Evolutionary conservation across 1,140 invertebrate species (phyloP).

Genomic region (Euschistus heros): DNA sequence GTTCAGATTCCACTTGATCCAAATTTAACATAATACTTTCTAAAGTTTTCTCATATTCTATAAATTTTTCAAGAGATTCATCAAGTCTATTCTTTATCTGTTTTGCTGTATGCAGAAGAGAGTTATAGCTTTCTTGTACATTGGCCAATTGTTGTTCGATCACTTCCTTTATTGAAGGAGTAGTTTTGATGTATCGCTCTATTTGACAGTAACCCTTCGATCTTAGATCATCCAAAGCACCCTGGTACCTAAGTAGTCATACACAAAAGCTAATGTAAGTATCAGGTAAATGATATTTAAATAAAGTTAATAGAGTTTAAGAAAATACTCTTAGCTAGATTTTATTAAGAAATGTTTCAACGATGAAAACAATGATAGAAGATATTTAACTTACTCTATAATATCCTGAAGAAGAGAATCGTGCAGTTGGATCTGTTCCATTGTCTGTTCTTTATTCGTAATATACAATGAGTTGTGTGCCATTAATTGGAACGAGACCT

Average conservation of each 20-base stretch:
- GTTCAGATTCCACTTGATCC: conserved; percentile 65
- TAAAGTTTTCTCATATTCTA: conserved; percentile 84
- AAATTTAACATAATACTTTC: conserved; percentile 77
- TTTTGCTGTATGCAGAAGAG: conserved; percentile 75
- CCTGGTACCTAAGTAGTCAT: conserved; percentile 52
- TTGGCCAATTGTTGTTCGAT: conserved; percentile 81
- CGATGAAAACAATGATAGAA: no score
- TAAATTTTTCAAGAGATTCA: conserved; percentile 82
- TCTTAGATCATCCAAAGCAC: conserved; percentile 68
- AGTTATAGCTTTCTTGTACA: conserved; percentile 87
- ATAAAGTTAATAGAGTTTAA: no score
- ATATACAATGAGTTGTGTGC: conserved; percentile 91
- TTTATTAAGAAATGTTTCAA: no score
- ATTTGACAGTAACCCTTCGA: conserved; percentile 76
- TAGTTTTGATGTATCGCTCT: conserved; percentile 56
- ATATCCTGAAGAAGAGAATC: conserved; percentile 72
- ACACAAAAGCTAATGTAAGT: background rate
- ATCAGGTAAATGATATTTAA: no score
- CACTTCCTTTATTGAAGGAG: conserved; percentile 56
- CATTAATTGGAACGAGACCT: conserved; percentile 92
- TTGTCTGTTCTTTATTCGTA: conserved; percentile 78
- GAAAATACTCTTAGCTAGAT: no score
- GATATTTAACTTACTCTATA: conserved; percentile 35
- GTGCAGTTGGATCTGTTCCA: conserved; percentile 81
- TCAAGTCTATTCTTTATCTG: conserved; percentile 80